Evolutionary conservation across 2,113 vertebrate species (phyloP).

Genomic region (Apodemus speciosus): DNA sequence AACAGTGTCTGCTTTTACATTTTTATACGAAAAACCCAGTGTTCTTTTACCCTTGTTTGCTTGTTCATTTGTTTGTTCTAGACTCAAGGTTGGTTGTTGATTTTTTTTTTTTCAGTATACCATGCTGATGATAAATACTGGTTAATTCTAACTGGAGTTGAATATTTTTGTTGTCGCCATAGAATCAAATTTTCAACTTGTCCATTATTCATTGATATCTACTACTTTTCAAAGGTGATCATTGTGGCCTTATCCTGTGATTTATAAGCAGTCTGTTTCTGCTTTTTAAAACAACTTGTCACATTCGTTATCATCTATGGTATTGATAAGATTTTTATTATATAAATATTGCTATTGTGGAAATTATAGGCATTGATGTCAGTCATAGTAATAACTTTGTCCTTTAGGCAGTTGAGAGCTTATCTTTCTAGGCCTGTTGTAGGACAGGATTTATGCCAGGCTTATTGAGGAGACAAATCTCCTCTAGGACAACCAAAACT

Average conservation of each 20-base stretch:
- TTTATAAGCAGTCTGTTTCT: neutral
- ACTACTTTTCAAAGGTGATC: neutral
- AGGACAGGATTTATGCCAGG: neutral
- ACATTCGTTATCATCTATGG: neutral
- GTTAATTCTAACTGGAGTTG: neutral
- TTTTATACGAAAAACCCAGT: neutral
- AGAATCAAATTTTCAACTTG: slow-evolving; percentile 19
- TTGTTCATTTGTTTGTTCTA: neutral
- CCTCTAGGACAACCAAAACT: neutral
- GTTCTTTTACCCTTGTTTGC: neutral
- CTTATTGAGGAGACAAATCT: neutral
- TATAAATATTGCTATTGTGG: slow-evolving; percentile 28
- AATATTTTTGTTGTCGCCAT: neutral
- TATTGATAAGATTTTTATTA: slow-evolving; percentile 16
- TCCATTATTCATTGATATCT: neutral
- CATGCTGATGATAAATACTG: neutral
- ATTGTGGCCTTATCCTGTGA: neutral
- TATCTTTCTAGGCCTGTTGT: slow-evolving; percentile 1
- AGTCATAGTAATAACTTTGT: slow-evolving; percentile 25
- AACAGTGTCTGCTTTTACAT: neutral
- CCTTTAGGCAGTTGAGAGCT: neutral
- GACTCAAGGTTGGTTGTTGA: neutral
- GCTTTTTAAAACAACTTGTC: neutral
- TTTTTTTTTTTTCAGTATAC: neutral
- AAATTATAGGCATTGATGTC: neutral